Evolutionary conservation across 2,888 invertebrate species (phyloP), one percentile per base, ranked within the genome.

Genomic region (Dryocosmus kuriphilus): DNA sequence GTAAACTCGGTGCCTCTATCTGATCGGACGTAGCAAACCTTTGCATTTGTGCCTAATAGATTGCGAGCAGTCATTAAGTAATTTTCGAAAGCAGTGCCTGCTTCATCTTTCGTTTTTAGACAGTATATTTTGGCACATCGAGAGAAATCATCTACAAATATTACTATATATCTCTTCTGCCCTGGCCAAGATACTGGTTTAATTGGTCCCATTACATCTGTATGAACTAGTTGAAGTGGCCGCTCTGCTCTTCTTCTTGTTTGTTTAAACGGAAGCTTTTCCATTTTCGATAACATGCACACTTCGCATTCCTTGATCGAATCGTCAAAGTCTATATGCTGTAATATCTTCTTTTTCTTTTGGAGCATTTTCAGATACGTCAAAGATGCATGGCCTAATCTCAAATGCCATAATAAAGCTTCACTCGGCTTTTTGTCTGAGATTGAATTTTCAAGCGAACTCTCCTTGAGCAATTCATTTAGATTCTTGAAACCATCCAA

Each of bases 321-420:
- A 7, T 85, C 83, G 65, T 86, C 82, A 75, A 86, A 86, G 19
- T 80, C 82, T 55, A 84, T 79, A 35, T 84, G 38, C 57, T 84
- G 51, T 65, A 84, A 63, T 5, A 11, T 75, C 22, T 80, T 78
- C 81, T 79, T n/a, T 71, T 77, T 80, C 65, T 84, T 84, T 67
- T 86, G 80, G 27, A 85, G 41, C 60, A 61, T 76, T 77, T 84
- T 85, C 32, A 86, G 32, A 73, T 85, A 85, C 9, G 77, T 82
- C 6, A 85, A 30, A 3, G 84, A 86, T 30, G 83, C 85, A 41
- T 82, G 79, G 2, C 81, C 79, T n/a, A 79, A 22, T 57, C 78
- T 78, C 1, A 77, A 4, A 51, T 82, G 82, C 79, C 79, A 82
- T 22, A 77, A 6, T 77, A 82, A 77, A 0, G 74, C 78, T 75